Evolutionary conservation across 2,113 vertebrate genomes (phyloP).

Genomic region (Cyphomyrus discorhynchus): DNA sequence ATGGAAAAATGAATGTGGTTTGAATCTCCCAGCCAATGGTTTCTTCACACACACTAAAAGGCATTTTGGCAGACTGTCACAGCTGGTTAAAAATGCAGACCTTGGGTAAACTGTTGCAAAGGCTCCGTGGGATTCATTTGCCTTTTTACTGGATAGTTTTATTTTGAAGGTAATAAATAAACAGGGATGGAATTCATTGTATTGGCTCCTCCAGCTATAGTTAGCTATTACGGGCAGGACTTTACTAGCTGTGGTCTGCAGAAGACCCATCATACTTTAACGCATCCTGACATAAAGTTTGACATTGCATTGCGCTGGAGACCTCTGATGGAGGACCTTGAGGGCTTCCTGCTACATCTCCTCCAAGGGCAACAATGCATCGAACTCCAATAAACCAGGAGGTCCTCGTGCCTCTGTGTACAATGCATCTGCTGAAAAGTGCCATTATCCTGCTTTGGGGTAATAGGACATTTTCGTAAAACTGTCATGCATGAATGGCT

Average conservation of each 20-base stretch:
- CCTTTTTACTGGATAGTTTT: constrained; percentile 3
- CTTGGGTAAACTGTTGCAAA: not conserved
- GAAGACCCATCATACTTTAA: constrained; percentile 7
- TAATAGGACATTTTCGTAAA: not conserved
- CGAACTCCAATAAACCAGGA: not conserved
- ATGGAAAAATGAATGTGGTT: not conserved
- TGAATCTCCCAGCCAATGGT: not conserved
- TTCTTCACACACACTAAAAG: constrained; percentile 12
- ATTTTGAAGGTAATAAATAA: constrained; percentile 12
- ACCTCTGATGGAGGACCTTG: constrained; percentile 4
- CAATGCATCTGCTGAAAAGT: not conserved
- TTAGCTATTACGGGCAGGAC: constrained; percentile 13
- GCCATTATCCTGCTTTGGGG: not conserved
- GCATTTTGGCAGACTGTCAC: constrained; percentile 16
- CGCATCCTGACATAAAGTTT: constrained; percentile 1
- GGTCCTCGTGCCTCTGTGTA: not conserved
- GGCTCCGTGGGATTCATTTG: constrained; percentile 8
- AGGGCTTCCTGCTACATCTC: not conserved
- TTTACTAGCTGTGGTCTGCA: not conserved
- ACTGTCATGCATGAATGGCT: not conserved
- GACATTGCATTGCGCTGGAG: not conserved
- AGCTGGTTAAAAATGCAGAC: constrained; percentile 17
- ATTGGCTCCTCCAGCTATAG: not conserved
- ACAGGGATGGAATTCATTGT: not conserved
- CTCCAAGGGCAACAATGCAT: not conserved